A percentile compares a stretch with the other conserved stretches of the same genome.
phyloP scores from a whole-genome alignment of 2,888 invertebrate genomes.

The Meiosimyza platycephala region DNA sequence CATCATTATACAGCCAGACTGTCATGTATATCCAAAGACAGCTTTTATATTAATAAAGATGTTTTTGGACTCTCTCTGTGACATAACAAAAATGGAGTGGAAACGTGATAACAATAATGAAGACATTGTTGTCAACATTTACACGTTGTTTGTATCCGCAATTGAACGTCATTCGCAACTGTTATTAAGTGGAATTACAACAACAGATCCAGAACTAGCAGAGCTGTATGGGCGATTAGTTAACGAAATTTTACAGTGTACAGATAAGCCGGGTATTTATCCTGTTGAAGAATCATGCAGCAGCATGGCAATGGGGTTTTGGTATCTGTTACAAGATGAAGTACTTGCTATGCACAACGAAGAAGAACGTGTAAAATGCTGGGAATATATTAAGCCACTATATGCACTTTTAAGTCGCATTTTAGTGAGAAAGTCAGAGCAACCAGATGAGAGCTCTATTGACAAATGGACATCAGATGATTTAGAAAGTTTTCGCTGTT shows the following conservation, averaged over 20 bases:
- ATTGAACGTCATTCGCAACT: conserved; percentile 77
- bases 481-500: conserved; percentile 86
- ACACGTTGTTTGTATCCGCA: conserved; percentile 76
- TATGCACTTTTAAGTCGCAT: conserved; percentile 83
- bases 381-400: conserved; percentile 76
- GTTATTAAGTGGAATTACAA: conserved; percentile 64
- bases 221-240: conserved; percentile 74
- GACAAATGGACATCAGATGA: conserved; percentile 79
- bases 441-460: conserved; percentile 73
- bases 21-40: conserved; percentile 71
- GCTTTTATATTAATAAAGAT: conserved; percentile 72
- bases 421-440: conserved; percentile 82
- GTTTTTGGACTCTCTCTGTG: conserved; percentile 71
- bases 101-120: conserved; percentile 67
- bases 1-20: conserved; percentile 71
- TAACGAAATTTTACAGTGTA: conserved; percentile 81
- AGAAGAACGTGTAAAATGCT: conserved; percentile 60
- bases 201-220: conserved; percentile 67
- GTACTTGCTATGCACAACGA: conserved; percentile 61
- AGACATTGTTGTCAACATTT: conserved; percentile 76
- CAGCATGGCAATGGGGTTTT: conserved; percentile 87
- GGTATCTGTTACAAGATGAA: conserved; percentile 84
- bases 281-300: conserved; percentile 90
- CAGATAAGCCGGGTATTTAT: conserved; percentile 83
- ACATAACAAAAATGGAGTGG: conserved; percentile 70